Evolutionary conservation across 2,888 invertebrate species (phyloP).

Genomic region (Pachymerium ferrugineum): DNA sequence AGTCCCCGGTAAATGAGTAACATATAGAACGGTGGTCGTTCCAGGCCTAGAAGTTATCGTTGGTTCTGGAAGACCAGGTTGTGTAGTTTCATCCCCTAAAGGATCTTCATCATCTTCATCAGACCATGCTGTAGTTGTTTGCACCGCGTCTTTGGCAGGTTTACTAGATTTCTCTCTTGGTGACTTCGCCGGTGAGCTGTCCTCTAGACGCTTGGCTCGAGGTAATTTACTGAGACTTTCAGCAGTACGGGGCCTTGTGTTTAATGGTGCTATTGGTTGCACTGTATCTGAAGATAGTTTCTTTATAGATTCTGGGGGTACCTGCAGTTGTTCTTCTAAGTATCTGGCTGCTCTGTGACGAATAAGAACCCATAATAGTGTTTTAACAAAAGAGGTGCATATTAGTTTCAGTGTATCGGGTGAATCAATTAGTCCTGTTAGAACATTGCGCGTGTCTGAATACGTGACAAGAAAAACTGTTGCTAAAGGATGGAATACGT

Average conservation of each 20-base stretch:
- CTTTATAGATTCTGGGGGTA: too few species aligned
- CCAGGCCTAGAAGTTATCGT: neutral
- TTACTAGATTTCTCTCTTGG: too few species aligned
- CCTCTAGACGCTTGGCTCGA: neutral
- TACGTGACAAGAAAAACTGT: slow-evolving; percentile 44
- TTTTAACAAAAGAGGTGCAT: slow-evolving; percentile 45
- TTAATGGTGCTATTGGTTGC: neutral
- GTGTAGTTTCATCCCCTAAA: neutral
- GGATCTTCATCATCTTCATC: slow-evolving; percentile 23
- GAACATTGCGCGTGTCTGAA: slow-evolving; percentile 48
- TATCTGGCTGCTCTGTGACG: slow-evolving; percentile 38
- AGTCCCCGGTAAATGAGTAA: slow-evolving; percentile 7
- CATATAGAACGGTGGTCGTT: neutral
- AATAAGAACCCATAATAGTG: slow-evolving; percentile 47
- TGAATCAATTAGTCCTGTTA: slow-evolving; percentile 49
- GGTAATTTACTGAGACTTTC: neutral
- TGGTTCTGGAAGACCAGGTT: neutral
- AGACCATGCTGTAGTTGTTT: neutral
- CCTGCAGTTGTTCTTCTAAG: neutral
- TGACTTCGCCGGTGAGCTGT: neutral
- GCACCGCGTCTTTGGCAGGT: neutral
- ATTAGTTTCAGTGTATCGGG: slow-evolving; percentile 45
- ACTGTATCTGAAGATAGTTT: neutral
- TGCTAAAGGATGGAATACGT: slow-evolving; percentile 38
- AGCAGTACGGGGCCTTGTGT: neutral